These are phyloP conservation scores for Cosmorhoe ocellata DNA, from an alignment of 2,888 invertebrate genomes.

Conservation along the genomic window DNA sequence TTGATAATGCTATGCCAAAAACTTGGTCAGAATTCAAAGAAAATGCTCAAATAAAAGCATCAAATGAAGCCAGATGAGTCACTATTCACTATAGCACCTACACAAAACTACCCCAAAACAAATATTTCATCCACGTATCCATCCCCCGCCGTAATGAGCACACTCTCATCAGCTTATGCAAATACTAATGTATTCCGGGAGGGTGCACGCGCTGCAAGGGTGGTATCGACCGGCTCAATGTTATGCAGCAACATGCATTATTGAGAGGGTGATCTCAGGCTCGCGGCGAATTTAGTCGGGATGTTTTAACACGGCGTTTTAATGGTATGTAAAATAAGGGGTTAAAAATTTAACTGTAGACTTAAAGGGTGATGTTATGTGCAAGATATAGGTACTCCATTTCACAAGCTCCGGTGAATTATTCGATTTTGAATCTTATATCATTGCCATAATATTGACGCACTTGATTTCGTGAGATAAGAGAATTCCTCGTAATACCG, in stretches of 20 bases:
- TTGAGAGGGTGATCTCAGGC: conserved; percentile 29
- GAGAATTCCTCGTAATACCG: no score
- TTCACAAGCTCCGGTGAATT: no score
- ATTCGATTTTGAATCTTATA: no score
- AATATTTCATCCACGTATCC: conserved; percentile 18
- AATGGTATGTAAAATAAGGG: conserved; percentile 12
- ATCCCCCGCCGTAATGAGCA: conserved; percentile 44
- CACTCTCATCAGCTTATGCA: conserved; percentile 63
- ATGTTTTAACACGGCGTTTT: not conserved
- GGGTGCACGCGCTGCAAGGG: conserved; percentile 4
- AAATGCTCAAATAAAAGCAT: no score
- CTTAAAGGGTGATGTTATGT: no score
- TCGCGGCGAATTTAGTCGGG: not conserved
- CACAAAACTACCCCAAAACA: conserved; percentile 17
- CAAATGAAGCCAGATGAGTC: not conserved
- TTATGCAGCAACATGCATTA: conserved; percentile 44
- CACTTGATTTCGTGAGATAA: no score
- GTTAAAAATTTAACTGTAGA: not conserved
- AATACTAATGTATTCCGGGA: conserved; percentile 45
- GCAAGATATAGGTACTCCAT: no score
- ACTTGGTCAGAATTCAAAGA: no score
- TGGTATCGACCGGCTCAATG: conserved; percentile 18
- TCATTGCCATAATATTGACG: no score
- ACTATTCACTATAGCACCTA: not conserved
- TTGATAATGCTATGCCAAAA: no score